A percentile compares a stretch with the other conserved stretches of the same genome.
Conservation (phyloP, 2,797 vertebrate genomes). For the Buphagus erythrorhynchus region DNA sequence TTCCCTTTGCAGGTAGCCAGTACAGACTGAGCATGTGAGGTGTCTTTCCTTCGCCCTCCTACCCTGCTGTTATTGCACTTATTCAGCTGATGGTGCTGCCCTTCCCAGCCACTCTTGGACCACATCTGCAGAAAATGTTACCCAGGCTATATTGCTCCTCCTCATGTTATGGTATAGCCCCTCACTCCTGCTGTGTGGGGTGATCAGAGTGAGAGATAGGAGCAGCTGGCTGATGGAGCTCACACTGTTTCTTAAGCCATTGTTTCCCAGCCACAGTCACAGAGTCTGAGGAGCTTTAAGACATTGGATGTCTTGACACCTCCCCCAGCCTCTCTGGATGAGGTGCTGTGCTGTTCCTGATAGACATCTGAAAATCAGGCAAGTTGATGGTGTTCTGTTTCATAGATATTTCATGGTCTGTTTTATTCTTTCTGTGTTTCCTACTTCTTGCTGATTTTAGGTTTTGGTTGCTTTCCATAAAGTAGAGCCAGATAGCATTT, state of each 20-base stretch:
- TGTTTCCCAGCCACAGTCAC: background rate
- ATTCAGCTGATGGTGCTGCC: background rate
- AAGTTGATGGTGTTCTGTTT: background rate
- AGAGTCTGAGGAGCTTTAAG: background rate
- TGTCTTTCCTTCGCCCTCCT: background rate
- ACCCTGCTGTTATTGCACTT: background rate
- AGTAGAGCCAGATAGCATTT: background rate
- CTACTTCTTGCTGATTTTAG: background rate
- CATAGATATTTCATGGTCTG: background rate
- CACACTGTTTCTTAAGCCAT: background rate
- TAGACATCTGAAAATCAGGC: background rate
- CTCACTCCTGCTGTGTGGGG: background rate
- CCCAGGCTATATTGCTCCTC: accelerated
- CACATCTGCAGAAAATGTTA: background rate
- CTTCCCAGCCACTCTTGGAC: background rate
- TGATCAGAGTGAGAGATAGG: background rate
- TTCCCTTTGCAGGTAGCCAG: background rate
- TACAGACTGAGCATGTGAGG: background rate
- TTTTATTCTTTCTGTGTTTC: background rate
- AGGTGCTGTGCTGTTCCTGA: background rate
- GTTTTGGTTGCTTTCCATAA: background rate
- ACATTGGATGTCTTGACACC: background rate
- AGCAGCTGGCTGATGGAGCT: background rate
- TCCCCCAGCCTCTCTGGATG: background rate
- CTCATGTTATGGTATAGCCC: background rate